Conservation (phyloP, 2,113 vertebrate species). For the Albula glossodonta region DNA sequence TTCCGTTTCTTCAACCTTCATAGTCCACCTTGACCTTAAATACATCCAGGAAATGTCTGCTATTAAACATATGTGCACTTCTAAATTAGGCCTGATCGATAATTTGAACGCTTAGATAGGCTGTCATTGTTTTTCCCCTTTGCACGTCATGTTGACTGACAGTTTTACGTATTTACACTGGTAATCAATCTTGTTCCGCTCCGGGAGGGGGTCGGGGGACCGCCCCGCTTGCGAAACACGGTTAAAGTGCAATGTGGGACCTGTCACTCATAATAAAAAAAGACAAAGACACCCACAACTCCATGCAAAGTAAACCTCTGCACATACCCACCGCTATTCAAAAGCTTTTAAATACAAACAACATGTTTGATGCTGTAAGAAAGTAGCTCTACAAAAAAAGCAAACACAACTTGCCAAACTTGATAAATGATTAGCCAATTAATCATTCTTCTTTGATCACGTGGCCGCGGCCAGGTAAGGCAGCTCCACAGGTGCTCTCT, state of each 20-base stretch:
- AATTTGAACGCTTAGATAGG: slow-evolving; percentile 19
- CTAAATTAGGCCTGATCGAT: slow-evolving; percentile 17
- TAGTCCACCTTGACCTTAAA: slow-evolving; percentile 1
- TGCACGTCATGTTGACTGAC: slow-evolving; percentile 22
- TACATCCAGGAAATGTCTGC: background rate
- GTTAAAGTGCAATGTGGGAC: slow-evolving; percentile 22
- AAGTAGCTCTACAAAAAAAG: slow-evolving; percentile 7
- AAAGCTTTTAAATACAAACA: slow-evolving; percentile 1
- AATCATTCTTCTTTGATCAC: slow-evolving; percentile 28
- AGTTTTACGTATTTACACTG: slow-evolving; percentile 35
- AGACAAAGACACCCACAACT: slow-evolving; percentile 15
- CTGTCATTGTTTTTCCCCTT: slow-evolving; percentile 11
- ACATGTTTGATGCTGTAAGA: background rate
- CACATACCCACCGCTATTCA: background rate
- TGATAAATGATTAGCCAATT: slow-evolving; percentile 46
- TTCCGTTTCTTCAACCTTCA: slow-evolving; percentile 23
- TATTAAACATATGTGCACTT: slow-evolving; percentile 4
- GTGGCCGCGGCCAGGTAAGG: slow-evolving; percentile 42
- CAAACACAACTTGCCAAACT: slow-evolving; percentile 22
- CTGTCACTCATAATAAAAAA: slow-evolving; percentile 14
- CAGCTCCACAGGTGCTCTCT: slow-evolving; percentile 2
- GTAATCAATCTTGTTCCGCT: slow-evolving; percentile 33
- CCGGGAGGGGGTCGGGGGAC: slow-evolving; percentile 14
- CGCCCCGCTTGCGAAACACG: slow-evolving; percentile 23
- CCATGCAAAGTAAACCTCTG: slow-evolving; percentile 32